These are phyloP conservation scores for Electrona antarctica DNA, from an alignment of 2,113 vertebrate genomes.

Conservation along the genomic window DNA sequence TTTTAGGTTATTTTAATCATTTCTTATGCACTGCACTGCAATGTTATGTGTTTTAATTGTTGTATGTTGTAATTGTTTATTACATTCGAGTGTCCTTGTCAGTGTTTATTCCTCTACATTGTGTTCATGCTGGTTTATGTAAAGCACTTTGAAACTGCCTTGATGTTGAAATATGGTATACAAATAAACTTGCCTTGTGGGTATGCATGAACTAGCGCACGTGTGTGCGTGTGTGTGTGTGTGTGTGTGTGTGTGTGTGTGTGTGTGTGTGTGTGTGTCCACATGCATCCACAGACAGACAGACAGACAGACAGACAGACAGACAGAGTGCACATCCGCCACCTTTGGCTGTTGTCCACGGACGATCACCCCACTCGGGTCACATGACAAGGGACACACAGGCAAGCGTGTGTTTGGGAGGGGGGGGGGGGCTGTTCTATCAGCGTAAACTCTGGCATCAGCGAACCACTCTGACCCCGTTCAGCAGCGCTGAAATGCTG, in stretches of 20 bases:
- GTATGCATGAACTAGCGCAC: background rate
- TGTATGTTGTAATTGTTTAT: no score
- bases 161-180: no score
- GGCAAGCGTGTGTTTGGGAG: constrained; percentile 17
- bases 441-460: constrained; percentile 63
- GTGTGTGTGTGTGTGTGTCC: background rate
- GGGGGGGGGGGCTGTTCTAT: constrained; percentile 14
- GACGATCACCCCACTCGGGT: constrained; percentile 58
- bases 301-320: no score
- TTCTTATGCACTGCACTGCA: no score
- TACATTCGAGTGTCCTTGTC: no score
- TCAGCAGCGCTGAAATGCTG: constrained; percentile 37
- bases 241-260: background rate
- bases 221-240: constrained; percentile 37
- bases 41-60: no score
- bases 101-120: no score
- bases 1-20: background rate
- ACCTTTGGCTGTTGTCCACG: constrained; percentile 48
- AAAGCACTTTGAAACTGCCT: no score
- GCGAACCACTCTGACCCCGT: constrained; percentile 63
- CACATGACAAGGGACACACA: constrained; percentile 44
- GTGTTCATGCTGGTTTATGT: no score
- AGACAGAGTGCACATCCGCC: constrained; percentile 26
- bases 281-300: no score
- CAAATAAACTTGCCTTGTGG: no score